Evolutionary conservation across 2,113 vertebrate genomes (phyloP).

Genomic region (Myanophis thanlyinensis): DNA sequence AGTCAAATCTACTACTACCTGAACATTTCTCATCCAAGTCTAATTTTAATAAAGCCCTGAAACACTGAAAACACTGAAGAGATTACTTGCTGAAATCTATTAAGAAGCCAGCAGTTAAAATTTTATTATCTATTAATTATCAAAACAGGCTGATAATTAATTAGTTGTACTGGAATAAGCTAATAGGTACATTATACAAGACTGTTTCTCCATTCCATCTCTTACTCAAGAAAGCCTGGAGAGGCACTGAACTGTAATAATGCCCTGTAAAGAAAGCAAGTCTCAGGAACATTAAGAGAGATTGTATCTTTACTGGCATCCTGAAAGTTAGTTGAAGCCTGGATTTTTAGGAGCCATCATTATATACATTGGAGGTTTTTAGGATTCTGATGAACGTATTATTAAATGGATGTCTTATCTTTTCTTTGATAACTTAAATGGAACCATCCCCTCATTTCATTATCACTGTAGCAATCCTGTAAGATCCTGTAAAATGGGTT

Average conservation of each 20-base stretch:
- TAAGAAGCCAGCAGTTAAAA: neutral
- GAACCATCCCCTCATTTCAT: neutral
- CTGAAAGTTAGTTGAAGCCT: neutral
- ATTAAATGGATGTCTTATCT: neutral
- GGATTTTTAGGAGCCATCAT: neutral
- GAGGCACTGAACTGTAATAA: neutral
- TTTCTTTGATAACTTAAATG: neutral
- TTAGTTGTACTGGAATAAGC: neutral
- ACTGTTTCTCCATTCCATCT: neutral
- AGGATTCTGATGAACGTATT: neutral
- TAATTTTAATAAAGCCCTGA: neutral
- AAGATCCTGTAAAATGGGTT: neutral
- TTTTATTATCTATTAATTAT: neutral
- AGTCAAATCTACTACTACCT: neutral
- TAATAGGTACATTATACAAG: neutral
- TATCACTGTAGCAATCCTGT: neutral
- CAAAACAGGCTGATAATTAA: neutral
- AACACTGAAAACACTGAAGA: neutral
- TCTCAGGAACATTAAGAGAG: neutral
- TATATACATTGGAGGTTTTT: neutral
- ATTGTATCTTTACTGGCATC: neutral
- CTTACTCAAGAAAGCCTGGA: neutral
- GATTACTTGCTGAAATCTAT: neutral
- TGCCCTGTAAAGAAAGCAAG: neutral
- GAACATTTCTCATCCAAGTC: neutral